phyloP scores from a whole-genome alignment of 2,797 vertebrate species.

The Heterohyrax brucei region DNA sequence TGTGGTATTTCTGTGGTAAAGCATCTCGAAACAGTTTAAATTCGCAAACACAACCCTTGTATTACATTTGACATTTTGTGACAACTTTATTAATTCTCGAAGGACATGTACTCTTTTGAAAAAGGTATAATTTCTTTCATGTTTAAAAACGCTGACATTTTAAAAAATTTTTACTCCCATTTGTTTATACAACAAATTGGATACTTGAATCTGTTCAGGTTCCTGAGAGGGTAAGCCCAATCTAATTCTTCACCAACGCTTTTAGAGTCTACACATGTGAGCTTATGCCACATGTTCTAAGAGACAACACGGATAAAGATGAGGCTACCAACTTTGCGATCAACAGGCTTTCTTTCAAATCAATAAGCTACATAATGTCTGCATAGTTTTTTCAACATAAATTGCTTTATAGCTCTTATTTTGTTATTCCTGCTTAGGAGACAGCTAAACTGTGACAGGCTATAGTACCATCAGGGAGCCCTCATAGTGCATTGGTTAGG shows the following conservation, averaged over 20 bases:
- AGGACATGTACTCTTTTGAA: neutral
- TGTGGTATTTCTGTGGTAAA: slow-evolving; percentile 5
- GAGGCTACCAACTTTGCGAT: neutral
- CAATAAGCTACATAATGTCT: neutral
- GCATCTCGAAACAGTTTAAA: neutral
- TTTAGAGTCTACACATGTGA: neutral
- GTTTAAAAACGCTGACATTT: slow-evolving; percentile 14
- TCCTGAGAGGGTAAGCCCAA: neutral
- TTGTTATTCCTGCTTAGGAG: neutral
- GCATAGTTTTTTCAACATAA: neutral
- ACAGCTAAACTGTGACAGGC: neutral
- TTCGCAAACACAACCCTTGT: slow-evolving; percentile 3
- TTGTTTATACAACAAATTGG: neutral
- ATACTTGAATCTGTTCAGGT: slow-evolving; percentile 1
- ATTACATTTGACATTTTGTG: neutral
- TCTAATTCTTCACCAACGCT: neutral
- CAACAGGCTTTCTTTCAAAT: neutral
- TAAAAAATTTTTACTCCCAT: neutral
- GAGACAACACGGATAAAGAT: neutral
- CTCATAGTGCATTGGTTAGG: too few relatives aligned
- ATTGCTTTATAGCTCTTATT: neutral
- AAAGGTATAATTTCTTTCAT: neutral
- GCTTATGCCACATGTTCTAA: neutral
- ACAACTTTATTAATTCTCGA: neutral
- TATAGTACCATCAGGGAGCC: neutral